Percentiles rank a stretch among this genome's conserved stretches.
These are phyloP conservation scores for Cherax quadricarinatus DNA, from an alignment of 1,140 invertebrate species.

Conservation along the genomic window DNA sequence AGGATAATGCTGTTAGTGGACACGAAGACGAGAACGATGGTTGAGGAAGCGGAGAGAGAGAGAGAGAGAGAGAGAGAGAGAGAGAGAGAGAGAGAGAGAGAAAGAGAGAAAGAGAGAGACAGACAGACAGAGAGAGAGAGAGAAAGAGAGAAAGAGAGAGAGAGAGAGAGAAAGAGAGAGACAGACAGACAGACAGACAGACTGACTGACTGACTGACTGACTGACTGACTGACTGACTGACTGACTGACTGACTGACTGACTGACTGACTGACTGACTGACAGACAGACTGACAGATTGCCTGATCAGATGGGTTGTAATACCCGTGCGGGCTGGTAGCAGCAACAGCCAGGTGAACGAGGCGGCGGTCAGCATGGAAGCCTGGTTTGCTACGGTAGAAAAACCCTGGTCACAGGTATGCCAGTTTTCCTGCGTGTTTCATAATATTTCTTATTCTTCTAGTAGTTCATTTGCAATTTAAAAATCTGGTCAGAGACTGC, in stretches of 20 bases:
- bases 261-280: background rate
- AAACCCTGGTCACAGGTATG: no score
- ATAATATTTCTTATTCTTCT: no score
- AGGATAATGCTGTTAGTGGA: no score
- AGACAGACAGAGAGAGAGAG: conserved; percentile 17
- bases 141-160: conserved; percentile 26
- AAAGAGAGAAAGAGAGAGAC: background rate
- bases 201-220: background rate
- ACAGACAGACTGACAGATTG: background rate
- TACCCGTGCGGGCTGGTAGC: no score
- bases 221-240: background rate
- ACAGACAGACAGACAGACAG: conserved; percentile 13
- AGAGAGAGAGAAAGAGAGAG: background rate
- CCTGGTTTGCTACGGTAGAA: no score
- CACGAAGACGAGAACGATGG: no score
- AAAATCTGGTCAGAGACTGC: no score
- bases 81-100: background rate
- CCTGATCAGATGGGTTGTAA: no score
- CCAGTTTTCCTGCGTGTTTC: no score
- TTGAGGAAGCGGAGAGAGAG: background rate
- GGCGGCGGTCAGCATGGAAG: no score
- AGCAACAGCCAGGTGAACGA: no score
- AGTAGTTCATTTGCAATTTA: no score
- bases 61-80: background rate
- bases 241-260: background rate